These are phyloP conservation scores for Apostichopus parvimensis DNA, from an alignment of 35 echinoderm and acorn worm genomes.

Conservation along the genomic window DNA sequence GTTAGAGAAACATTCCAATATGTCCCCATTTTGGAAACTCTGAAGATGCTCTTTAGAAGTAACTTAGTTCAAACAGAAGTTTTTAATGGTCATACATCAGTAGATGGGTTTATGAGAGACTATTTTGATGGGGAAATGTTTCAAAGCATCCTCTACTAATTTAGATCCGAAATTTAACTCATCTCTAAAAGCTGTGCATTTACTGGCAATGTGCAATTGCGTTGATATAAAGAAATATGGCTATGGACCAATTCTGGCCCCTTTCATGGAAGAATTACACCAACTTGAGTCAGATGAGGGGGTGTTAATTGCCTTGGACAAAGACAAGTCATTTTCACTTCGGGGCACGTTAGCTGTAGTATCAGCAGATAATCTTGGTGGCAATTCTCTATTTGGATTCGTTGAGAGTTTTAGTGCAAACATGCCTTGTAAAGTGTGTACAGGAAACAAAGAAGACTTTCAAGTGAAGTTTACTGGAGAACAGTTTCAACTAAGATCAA, in stretches of 20 bases:
- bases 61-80: neutral
- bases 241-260: constrained; percentile 48
- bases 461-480: constrained; percentile 36
- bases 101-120: constrained; percentile 47
- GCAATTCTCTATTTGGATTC: constrained; percentile 49
- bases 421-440: constrained; percentile 47
- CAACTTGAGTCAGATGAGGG: constrained; percentile 66
- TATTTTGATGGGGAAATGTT: constrained; percentile 50
- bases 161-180: constrained; percentile 45
- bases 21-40: neutral
- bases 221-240: constrained; percentile 62
- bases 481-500: constrained; percentile 48
- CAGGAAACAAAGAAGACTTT: constrained; percentile 34
- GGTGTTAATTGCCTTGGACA: constrained; percentile 4
- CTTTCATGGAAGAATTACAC: constrained; percentile 52
- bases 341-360: constrained; percentile 39
- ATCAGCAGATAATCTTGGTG: constrained; percentile 61
- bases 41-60: neutral
- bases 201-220: constrained; percentile 43
- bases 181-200: constrained; percentile 39
- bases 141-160: neutral
- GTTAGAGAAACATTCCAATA: constrained; percentile 34
- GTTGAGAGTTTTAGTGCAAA: constrained; percentile 61
- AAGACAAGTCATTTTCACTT: neutral
- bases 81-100: neutral